Base-by-base conservation (phyloP, 2,113 vertebrate genomes). In the Grammomys surdaster region DNA sequence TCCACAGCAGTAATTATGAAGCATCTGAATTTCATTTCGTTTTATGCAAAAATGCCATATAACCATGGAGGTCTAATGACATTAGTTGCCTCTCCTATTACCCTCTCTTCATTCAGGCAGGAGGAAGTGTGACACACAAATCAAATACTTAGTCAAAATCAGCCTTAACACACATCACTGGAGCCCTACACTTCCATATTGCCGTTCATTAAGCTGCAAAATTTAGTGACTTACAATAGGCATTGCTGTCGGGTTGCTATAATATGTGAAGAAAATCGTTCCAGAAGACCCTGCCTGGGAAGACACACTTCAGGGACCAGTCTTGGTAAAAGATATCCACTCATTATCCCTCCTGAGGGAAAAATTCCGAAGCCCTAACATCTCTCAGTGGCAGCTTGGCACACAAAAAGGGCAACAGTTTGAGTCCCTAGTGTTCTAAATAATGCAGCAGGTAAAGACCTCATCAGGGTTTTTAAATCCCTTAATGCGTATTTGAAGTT, bases 401-500 rank as follows among this genome's bases (percentile, higher is more conserved):
- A 91, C 28, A 73, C 28, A 63, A 90, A 96, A 96, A 96, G 92
- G 93, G 93, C 87, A 86, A 89, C 65, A n/a, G 89, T 95, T 65
- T 84, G 89, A 78, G 58, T 97, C 87, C 91, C 94, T 51, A 67
- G 78, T 88, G 87, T 76, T 96, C 94, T 97, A 63, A 97, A 97
- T 95, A 96, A 97, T 95, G 80, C 67, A 97, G 89, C 93, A 94
- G 82, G 91, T 94, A 93, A 89, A 89, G 84, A 95, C 87, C 91
- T 96, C 95, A 93, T 94, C 89, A 73, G 97, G 80, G 87, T n/a
- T 82, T 95, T 82, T 60, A 97, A 96, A 94, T 97, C 91, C 94
- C 90, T 88, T 90, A 96, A 86, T 81, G 92, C 28, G 13, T 93
- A 86, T 88, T 91, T 88, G 65, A 95, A 88, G 80, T 97, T 97